Evolutionary conservation across 1,140 invertebrate genomes (phyloP).

Genomic region (Atopsyche davidsoni): DNA sequence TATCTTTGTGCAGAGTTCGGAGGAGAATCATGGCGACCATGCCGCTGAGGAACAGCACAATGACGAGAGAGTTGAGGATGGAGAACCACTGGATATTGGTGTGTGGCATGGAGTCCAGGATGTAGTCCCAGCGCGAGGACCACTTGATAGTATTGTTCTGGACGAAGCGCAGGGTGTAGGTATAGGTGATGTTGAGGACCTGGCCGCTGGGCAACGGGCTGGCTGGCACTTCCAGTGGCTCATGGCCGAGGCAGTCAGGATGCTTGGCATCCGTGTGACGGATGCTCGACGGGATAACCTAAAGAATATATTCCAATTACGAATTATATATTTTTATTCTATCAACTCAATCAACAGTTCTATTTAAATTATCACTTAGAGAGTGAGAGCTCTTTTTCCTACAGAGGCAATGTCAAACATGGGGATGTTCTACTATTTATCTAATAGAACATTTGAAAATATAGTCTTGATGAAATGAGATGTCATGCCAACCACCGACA

Average conservation of each 20-base stretch:
- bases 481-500: no score
- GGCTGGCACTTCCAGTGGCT: constrained; percentile 64
- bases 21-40: constrained; percentile 99
- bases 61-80: constrained; percentile 84
- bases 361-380: no score
- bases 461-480: no score
- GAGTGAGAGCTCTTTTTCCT: no score
- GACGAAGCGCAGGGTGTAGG: constrained; percentile 80
- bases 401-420: no score
- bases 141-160: constrained; percentile 86
- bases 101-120: constrained; percentile 95
- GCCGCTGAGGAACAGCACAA: constrained; percentile 85
- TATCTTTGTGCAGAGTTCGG: constrained; percentile 96
- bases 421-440: no score
- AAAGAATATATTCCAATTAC: constrained; percentile 8
- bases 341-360: no score
- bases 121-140: constrained; percentile 99
- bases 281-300: constrained; percentile 73
- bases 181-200: constrained; percentile 69
- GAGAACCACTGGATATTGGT: constrained; percentile 99
- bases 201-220: constrained; percentile 47
- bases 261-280: constrained; percentile 50
- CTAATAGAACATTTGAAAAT: no score
- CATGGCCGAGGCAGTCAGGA: constrained; percentile 50
- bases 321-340: constrained; percentile 56